These are phyloP conservation scores for Proisotoma minuta DNA, from an alignment of 2,888 invertebrate species.

Conservation along the genomic window DNA sequence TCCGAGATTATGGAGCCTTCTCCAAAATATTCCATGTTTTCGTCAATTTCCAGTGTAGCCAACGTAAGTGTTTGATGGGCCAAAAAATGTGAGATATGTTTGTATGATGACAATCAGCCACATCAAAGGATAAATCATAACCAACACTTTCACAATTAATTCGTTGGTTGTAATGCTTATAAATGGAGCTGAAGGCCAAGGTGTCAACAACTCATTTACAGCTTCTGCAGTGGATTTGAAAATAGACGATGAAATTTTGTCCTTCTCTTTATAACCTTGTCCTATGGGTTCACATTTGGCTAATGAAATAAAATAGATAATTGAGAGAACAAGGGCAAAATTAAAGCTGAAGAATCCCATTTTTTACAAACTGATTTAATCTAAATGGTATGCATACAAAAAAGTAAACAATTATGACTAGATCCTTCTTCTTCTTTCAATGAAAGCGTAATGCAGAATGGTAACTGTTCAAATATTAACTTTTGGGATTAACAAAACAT, in stretches of 20 bases:
- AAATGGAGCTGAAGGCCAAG: slow-evolving; percentile 28
- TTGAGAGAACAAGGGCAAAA: no score
- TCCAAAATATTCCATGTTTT: no score
- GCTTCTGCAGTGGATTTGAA: background rate
- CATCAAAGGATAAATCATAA: slow-evolving; percentile 22
- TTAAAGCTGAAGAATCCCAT: no score
- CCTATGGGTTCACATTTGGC: background rate
- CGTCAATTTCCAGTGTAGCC: slow-evolving; percentile 1
- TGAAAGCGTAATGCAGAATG: background rate
- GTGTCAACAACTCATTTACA: slow-evolving; percentile 16
- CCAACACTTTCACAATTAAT: slow-evolving; percentile 24
- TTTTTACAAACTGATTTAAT: background rate
- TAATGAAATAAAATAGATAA: no score
- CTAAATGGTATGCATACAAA: background rate
- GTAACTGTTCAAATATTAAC: background rate
- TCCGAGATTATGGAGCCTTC: no score
- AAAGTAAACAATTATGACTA: background rate
- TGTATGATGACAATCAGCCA: slow-evolving; percentile 29
- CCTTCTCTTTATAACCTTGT: background rate
- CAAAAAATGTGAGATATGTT: slow-evolving; percentile 31
- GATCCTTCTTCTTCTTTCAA: no score
- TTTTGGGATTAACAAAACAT: background rate
- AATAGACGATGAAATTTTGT: background rate
- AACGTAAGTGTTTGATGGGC: slow-evolving; percentile 29
- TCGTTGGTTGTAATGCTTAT: slow-evolving; percentile 25